phyloP scores from a whole-genome alignment of 2,797 vertebrate genomes.

The Gallinago nigripennis region DNA sequence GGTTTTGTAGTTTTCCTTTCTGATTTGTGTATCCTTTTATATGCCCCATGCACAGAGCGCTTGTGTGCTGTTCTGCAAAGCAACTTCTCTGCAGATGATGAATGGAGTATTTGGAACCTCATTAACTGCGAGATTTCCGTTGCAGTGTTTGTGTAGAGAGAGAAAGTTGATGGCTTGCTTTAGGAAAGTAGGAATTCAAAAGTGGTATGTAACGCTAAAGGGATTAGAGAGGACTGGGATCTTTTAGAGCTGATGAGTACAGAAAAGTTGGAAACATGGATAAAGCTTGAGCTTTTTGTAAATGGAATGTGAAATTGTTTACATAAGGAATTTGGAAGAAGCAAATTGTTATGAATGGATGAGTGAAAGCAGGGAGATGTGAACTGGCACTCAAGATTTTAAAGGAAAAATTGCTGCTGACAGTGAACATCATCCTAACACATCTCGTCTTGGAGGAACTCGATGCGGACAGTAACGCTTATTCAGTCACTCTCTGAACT shows the following conservation, averaged over 20 bases:
- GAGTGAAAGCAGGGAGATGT: background rate
- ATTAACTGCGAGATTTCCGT: background rate
- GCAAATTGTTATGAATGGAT: background rate
- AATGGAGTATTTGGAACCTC: background rate
- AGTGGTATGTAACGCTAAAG: background rate
- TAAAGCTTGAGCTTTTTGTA: background rate
- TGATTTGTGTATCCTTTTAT: background rate
- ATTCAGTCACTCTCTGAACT: background rate
- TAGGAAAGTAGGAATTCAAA: background rate
- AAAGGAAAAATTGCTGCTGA: background rate
- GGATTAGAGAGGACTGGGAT: background rate
- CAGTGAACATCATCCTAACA: background rate
- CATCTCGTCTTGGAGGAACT: background rate
- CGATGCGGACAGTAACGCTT: accelerated
- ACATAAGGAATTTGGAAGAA: background rate
- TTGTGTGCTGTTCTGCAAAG: background rate
- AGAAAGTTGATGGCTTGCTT: background rate
- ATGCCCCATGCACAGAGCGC: background rate
- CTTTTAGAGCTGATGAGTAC: background rate
- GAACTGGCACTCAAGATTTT: background rate
- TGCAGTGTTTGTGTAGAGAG: background rate
- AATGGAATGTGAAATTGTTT: background rate
- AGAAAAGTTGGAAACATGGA: background rate
- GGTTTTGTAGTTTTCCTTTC: background rate
- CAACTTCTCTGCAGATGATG: background rate